Percentiles rank a stretch among this genome's conserved stretches.
Evolutionary conservation across 2,888 invertebrate genomes (phyloP).

Genomic region (Noctua janthe): DNA sequence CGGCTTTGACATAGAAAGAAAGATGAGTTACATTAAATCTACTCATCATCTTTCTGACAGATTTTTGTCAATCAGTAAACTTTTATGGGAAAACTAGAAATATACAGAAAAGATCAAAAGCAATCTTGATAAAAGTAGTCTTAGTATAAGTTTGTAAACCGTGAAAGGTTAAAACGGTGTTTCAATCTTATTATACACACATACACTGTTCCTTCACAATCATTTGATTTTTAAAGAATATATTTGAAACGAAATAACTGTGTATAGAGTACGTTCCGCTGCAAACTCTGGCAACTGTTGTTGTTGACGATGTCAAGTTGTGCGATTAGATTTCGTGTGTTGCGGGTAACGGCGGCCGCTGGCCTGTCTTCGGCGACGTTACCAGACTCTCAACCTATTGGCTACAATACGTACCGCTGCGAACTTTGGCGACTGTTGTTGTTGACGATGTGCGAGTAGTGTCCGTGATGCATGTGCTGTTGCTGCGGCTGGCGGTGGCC

Average conservation of each 20-base stretch:
- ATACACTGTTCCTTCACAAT: background rate
- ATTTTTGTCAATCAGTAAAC: background rate
- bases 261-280: constrained; percentile 89
- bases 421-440: constrained; percentile 92
- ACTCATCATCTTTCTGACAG: background rate
- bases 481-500: constrained; percentile 86
- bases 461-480: constrained; percentile 89
- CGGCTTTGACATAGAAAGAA: constrained; percentile 72
- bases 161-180: too few species aligned
- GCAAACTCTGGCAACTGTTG: constrained; percentile 92
- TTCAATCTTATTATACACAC: too few species aligned
- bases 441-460: constrained; percentile 87
- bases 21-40: background rate
- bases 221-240: background rate
- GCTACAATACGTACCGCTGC: constrained; percentile 89
- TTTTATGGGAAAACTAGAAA: background rate
- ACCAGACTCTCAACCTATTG: background rate
- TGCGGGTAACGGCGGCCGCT: constrained; percentile 84
- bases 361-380: constrained; percentile 80
- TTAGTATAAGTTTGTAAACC: too few species aligned
- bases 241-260: background rate
- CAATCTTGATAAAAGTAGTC: too few species aligned
- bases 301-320: constrained; percentile 82
- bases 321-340: constrained; percentile 87
- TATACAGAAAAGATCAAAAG: background rate